Evolutionary conservation across 1,140 invertebrate genomes (phyloP).

Genomic region (Drosophila biarmipes): DNA sequence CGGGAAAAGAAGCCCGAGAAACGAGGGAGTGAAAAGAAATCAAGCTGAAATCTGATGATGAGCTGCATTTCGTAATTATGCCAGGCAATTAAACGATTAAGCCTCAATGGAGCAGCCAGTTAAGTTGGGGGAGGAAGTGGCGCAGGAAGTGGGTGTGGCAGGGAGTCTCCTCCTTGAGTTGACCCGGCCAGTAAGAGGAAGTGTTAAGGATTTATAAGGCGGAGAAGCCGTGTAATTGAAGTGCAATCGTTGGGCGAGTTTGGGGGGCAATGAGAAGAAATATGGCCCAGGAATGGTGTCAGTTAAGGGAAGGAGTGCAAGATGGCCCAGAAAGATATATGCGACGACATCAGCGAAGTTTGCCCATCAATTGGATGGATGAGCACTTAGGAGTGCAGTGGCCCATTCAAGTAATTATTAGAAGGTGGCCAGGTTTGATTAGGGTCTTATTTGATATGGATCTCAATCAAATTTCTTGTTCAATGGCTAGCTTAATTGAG

Average conservation of each 20-base stretch:
- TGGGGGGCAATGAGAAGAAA: background rate
- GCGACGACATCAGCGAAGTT: constrained; percentile 35
- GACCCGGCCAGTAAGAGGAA: constrained; percentile 13
- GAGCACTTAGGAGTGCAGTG: constrained; percentile 9
- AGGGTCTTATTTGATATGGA: background rate
- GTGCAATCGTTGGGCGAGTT: constrained; percentile 20
- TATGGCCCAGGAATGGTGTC: background rate
- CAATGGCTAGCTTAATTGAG: background rate
- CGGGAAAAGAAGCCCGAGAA: constrained; percentile 1
- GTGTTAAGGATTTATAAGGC: constrained; percentile 54
- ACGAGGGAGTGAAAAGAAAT: constrained; percentile 47
- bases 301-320: background rate
- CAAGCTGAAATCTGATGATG: constrained; percentile 79
- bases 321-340: constrained; percentile 31
- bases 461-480: background rate
- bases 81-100: constrained; percentile 82
- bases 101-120: constrained; percentile 32
- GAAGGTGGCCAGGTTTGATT: background rate
- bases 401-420: background rate
- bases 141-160: background rate
- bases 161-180: constrained; percentile 8
- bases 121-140: constrained; percentile 8
- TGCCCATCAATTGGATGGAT: constrained; percentile 37
- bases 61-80: constrained; percentile 82
- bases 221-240: constrained; percentile 62